These are phyloP conservation scores for Macroramphosus scolopax DNA, from an alignment of 2,797 vertebrate species.

Conservation along the genomic window DNA sequence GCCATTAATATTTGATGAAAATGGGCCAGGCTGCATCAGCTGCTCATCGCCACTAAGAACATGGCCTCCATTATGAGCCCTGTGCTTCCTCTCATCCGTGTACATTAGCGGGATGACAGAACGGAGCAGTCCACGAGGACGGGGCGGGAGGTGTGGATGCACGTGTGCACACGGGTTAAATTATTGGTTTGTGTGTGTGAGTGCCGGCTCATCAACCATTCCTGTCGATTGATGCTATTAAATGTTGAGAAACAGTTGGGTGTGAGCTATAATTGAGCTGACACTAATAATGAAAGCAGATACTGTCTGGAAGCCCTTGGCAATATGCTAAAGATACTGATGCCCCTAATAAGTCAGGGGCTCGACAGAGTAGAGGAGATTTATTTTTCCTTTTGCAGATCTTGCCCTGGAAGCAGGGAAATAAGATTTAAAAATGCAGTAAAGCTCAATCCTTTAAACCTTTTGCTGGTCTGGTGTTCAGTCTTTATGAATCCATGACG, in stretches of 20 bases:
- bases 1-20: slow-evolving; percentile 99
- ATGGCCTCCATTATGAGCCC: slow-evolving; percentile 95
- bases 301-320: slow-evolving; percentile 92
- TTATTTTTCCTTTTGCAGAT: slow-evolving; percentile 55
- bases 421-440: slow-evolving; percentile 67
- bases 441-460: slow-evolving; percentile 56
- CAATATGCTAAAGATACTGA: slow-evolving; percentile 95
- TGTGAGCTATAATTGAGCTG: slow-evolving; percentile 98
- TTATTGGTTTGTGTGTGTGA: slow-evolving; percentile 16
- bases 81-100: slow-evolving; percentile 91
- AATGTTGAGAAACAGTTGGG: slow-evolving; percentile 97
- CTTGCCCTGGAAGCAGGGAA: slow-evolving; percentile 65
- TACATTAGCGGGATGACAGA: slow-evolving; percentile 96
- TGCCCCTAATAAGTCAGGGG: slow-evolving; percentile 96
- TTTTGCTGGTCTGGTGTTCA: slow-evolving; percentile 45
- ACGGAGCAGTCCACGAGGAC: slow-evolving; percentile 80
- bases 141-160: slow-evolving; percentile 46
- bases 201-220: slow-evolving; percentile 84
- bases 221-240: slow-evolving; percentile 98
- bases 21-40: slow-evolving; percentile 99
- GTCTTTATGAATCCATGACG: slow-evolving; percentile 56
- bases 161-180: slow-evolving; percentile 16
- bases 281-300: slow-evolving; percentile 99
- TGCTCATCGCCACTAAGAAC: slow-evolving; percentile 92
- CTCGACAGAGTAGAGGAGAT: slow-evolving; percentile 68